Conservation (phyloP, 2,797 vertebrate genomes). For the Tinamus major region DNA sequence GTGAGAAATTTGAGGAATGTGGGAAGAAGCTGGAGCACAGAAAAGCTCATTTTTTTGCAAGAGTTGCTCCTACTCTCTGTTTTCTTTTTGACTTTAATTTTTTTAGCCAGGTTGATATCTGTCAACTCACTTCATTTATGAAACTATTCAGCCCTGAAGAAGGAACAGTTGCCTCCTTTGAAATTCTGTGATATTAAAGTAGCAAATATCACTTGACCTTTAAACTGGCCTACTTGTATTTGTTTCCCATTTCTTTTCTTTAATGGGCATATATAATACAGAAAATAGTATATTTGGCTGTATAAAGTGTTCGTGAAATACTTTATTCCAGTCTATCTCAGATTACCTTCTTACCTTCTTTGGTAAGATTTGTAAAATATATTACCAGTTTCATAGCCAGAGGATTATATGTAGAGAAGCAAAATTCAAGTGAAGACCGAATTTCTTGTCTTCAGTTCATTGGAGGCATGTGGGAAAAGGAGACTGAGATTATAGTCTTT, state of each 20-base stretch:
- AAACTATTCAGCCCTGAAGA: not conserved
- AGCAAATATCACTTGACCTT: not conserved
- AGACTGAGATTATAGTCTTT: not conserved
- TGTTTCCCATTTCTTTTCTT: not conserved
- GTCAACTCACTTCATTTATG: not conserved
- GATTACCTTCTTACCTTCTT: not conserved
- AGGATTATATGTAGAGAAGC: not conserved
- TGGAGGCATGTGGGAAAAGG: not conserved
- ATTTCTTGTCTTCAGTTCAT: not conserved
- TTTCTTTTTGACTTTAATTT: not conserved
- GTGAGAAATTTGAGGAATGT: not conserved
- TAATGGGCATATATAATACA: not conserved
- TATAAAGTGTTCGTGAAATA: not conserved
- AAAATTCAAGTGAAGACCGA: not conserved
- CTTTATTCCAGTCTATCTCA: not conserved
- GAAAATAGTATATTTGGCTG: not conserved
- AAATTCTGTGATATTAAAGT: not conserved
- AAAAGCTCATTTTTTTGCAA: not conserved
- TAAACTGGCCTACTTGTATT: not conserved
- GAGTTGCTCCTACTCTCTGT: not conserved
- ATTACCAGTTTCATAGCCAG: rapidly evolving
- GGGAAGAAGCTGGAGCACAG: not conserved
- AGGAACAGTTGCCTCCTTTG: not conserved
- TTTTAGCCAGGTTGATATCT: not conserved
- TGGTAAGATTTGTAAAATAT: not conserved